Percentiles rank a stretch among this genome's conserved stretches.
Evolutionary conservation across 2,797 vertebrate species (phyloP).

Genomic region (Peromyscus melanophrys): DNA sequence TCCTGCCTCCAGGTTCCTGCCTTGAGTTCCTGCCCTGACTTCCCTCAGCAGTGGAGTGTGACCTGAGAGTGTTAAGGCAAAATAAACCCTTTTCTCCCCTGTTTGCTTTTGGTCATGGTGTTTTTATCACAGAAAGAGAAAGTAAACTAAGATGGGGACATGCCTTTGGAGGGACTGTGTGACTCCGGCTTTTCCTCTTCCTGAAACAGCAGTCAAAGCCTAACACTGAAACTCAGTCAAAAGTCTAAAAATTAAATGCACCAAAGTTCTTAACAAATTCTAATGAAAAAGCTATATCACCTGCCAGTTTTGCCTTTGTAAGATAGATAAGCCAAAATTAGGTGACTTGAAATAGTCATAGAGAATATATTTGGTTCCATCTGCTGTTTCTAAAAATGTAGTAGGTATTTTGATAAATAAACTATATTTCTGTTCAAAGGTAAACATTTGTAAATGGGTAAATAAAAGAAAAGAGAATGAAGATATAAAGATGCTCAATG

Average conservation of each 20-base stretch:
- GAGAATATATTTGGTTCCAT: not conserved
- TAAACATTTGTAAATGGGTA: not conserved
- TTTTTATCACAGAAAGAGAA: not conserved
- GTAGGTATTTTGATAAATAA: not conserved
- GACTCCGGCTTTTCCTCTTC: not conserved
- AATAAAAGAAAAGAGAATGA: not conserved
- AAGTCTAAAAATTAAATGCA: not conserved
- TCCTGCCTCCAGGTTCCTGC: not conserved
- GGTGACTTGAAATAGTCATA: not conserved
- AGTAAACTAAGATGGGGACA: not conserved
- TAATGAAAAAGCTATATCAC: not conserved
- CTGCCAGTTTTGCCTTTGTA: not conserved
- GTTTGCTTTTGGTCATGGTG: not conserved
- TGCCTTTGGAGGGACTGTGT: not conserved
- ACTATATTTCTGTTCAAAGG: not conserved
- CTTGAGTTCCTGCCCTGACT: not conserved
- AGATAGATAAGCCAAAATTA: not conserved
- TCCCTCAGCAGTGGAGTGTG: not conserved
- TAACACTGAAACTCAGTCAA: not conserved
- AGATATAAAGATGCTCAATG: not conserved
- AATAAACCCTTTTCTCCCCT: not conserved
- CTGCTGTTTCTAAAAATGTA: not conserved
- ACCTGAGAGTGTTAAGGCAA: not conserved
- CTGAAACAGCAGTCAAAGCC: not conserved
- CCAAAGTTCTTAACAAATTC: not conserved